phyloP scores from a whole-genome alignment of 2,797 vertebrate genomes.

The Leptoclinus maculatus region DNA sequence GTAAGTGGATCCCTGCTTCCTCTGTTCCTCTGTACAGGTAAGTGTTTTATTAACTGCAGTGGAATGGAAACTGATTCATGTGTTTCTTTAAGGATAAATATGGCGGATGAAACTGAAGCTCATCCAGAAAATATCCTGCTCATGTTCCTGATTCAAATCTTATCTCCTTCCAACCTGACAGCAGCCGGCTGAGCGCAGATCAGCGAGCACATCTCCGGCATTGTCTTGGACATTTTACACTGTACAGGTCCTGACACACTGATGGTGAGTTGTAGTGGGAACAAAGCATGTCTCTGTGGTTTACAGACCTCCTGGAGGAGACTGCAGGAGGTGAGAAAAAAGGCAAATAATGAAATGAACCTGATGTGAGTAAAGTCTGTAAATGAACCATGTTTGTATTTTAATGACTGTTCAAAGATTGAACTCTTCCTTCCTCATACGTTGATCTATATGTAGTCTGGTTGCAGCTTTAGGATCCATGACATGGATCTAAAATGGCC shows the following conservation, averaged over 20 bases:
- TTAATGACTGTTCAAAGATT: not conserved
- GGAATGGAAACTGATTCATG: not conserved
- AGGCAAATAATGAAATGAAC: not conserved
- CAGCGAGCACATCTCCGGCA: conserved; percentile 5
- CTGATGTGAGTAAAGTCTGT: not conserved
- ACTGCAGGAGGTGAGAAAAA: not conserved
- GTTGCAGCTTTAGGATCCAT: not conserved
- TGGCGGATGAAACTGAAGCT: conserved; percentile 11
- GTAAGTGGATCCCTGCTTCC: no score
- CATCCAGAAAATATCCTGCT: conserved; percentile 15
- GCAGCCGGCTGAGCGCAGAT: conserved; percentile 9
- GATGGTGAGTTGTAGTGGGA: not conserved
- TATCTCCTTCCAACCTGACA: conserved; percentile 12
- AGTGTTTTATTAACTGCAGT: not conserved
- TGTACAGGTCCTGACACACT: not conserved
- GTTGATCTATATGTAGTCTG: not conserved
- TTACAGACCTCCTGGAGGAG: not conserved
- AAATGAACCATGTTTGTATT: not conserved
- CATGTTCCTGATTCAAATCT: conserved; percentile 11
- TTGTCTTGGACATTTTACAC: not conserved
- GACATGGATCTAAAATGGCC: not conserved
- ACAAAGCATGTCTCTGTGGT: conserved; percentile 1
- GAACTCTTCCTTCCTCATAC: not conserved
- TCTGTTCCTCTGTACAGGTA: not conserved
- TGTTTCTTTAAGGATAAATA: not conserved